Evolutionary conservation across 1,140 invertebrate genomes (phyloP).

Genomic region (Drosophila lacertosa): DNA sequence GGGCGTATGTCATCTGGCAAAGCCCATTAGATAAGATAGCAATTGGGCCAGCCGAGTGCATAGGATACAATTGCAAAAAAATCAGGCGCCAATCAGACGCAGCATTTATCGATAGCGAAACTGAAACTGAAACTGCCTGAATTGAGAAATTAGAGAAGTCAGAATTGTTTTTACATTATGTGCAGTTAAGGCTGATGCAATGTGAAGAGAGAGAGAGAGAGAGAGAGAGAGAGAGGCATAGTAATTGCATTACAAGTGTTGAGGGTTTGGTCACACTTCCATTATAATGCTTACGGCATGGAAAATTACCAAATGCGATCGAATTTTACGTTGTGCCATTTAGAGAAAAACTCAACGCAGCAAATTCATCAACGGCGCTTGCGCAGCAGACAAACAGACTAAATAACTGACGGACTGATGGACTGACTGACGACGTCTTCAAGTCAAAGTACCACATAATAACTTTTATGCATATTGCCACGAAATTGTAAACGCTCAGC

Average conservation of each 20-base stretch:
- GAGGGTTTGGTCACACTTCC: constrained; percentile 26
- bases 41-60: not conserved
- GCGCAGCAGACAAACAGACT: constrained; percentile 25
- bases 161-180: too few relatives aligned
- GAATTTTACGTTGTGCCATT: constrained; percentile 38
- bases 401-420: not conserved
- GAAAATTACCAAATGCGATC: constrained; percentile 44
- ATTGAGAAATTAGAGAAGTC: constrained; percentile 18
- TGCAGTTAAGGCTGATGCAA: constrained; percentile 6
- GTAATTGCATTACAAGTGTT: constrained; percentile 24
- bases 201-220: not conserved
- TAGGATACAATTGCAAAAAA: constrained; percentile 11
- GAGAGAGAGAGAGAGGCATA: not conserved
- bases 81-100: constrained; percentile 8
- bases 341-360: constrained; percentile 35
- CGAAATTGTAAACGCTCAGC: constrained; percentile 27
- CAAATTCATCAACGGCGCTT: constrained; percentile 33
- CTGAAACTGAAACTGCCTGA: constrained; percentile 11
- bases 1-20: constrained; percentile 9
- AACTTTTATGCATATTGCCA: constrained; percentile 34
- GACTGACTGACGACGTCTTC: not conserved
- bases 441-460: constrained; percentile 34
- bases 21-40: constrained; percentile 26
- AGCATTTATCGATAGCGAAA: constrained; percentile 8
- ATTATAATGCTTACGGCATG: constrained; percentile 29